Conservation (phyloP, 2,888 invertebrate genomes). For the Cryptocephalus moraei region DNA sequence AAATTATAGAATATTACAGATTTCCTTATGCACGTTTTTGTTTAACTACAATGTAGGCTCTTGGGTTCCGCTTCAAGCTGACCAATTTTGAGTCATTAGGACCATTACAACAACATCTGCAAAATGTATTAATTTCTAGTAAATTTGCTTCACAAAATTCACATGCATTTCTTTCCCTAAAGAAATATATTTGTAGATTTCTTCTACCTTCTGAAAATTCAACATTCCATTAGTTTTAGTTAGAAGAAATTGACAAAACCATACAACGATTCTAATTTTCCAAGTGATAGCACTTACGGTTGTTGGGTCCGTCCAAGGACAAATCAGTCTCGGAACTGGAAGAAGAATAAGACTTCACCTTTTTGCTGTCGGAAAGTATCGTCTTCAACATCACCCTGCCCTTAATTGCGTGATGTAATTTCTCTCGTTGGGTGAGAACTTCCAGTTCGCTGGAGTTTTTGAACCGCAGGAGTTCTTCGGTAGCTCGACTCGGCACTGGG, state of each 20-base stretch:
- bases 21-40: not conserved
- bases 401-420: conserved; percentile 44
- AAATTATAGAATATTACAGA: too few relatives aligned
- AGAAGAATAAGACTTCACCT: conserved; percentile 16
- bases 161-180: too few relatives aligned
- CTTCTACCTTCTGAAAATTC: not conserved
- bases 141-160: too few relatives aligned
- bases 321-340: conserved; percentile 27
- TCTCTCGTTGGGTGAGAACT: conserved; percentile 42
- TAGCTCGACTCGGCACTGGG: conserved; percentile 8
- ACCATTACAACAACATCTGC: too few relatives aligned
- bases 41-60: too few relatives aligned
- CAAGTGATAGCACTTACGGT: conserved; percentile 6
- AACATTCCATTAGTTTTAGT: not conserved
- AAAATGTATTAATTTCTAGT: not conserved
- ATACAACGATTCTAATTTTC: not conserved
- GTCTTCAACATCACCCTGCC: conserved; percentile 38
- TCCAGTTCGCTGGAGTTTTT: conserved; percentile 43
- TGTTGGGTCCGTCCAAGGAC: conserved; percentile 13
- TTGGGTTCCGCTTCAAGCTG: too few relatives aligned
- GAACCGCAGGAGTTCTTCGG: conserved; percentile 25
- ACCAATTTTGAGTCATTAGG: too few relatives aligned
- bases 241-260: not conserved
- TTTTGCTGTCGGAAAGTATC: conserved; percentile 22
- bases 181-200: not conserved